A percentile compares a stretch with the other conserved stretches of the same genome.
Evolutionary conservation across 2,113 vertebrate species (phyloP).

Genomic region (Gadus macrocephalus): DNA sequence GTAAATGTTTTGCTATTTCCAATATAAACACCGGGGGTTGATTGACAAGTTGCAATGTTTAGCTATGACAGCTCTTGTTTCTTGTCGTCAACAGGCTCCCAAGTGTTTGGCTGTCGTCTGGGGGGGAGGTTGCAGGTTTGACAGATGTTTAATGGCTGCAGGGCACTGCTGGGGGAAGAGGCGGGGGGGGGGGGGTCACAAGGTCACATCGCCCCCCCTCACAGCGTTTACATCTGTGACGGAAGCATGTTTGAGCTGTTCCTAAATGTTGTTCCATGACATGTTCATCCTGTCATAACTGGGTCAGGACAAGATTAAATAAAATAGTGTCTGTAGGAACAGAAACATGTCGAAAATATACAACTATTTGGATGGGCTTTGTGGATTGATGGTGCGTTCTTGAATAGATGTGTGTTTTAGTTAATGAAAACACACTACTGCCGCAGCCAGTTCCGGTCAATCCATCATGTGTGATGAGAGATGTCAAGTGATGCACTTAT

Average conservation of each 20-base stretch:
- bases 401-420: no score
- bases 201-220: constrained; percentile 29
- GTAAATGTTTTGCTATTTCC: constrained; percentile 30
- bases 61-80: constrained; percentile 61
- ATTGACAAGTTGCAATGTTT: constrained; percentile 62
- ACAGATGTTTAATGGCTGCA: constrained; percentile 36
- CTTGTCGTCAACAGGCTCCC: constrained; percentile 52
- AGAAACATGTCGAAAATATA: no score
- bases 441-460: no score
- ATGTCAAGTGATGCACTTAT: no score
- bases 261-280: constrained; percentile 7
- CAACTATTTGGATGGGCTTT: no score
- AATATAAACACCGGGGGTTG: constrained; percentile 52
- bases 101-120: constrained; percentile 56
- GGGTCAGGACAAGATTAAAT: constrained; percentile 61
- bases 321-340: no score
- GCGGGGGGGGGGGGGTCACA: constrained; percentile 19
- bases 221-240: constrained; percentile 17
- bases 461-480: constrained; percentile 18
- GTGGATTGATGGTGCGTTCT: no score
- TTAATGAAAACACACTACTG: no score
- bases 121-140: constrained; percentile 51
- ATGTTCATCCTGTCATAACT: not conserved
- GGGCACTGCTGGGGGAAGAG: constrained; percentile 32
- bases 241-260: constrained; percentile 26